Conservation (phyloP, 1,140 invertebrate genomes). For the Pogonomyrmex californicus region DNA sequence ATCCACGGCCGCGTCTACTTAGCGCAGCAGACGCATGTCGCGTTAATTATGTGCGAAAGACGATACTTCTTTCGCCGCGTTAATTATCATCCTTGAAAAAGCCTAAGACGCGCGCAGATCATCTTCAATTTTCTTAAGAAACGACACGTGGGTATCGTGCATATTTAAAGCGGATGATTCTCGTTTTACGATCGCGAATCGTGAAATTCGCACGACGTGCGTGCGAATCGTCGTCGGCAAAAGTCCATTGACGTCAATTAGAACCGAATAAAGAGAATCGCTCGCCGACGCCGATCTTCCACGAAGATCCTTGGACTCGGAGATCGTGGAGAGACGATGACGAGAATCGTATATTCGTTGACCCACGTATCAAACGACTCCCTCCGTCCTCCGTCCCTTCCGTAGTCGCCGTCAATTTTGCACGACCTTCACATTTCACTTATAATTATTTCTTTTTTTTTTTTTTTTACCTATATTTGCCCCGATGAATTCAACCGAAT, state of each 20-base stretch:
- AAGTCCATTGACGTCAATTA: conserved; percentile 52
- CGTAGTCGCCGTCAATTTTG: neutral
- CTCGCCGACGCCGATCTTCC: conserved; percentile 3
- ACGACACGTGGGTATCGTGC: neutral
- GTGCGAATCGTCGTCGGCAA: neutral
- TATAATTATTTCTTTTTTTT: neutral
- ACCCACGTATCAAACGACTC: neutral
- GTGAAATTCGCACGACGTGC: neutral
- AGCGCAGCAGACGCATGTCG: neutral
- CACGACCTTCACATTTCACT: neutral
- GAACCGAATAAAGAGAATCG: conserved; percentile 19
- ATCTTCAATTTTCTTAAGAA: neutral
- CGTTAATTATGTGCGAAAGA: neutral
- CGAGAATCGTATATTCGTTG: neutral
- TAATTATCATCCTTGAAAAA: conserved; percentile 23
- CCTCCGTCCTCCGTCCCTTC: too few species aligned
- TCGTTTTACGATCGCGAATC: neutral
- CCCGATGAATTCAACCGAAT: neutral
- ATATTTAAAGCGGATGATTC: neutral
- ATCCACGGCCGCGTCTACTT: conserved; percentile 30
- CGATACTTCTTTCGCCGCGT: neutral
- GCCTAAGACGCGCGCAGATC: neutral
- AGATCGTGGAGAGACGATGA: neutral
- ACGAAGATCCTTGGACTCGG: neutral
- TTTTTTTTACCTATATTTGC: neutral